Evolutionary conservation across 2,113 vertebrate genomes (phyloP), one percentile per base, ranked within the genome.

Genomic region (Scartelaos histophorus): DNA sequence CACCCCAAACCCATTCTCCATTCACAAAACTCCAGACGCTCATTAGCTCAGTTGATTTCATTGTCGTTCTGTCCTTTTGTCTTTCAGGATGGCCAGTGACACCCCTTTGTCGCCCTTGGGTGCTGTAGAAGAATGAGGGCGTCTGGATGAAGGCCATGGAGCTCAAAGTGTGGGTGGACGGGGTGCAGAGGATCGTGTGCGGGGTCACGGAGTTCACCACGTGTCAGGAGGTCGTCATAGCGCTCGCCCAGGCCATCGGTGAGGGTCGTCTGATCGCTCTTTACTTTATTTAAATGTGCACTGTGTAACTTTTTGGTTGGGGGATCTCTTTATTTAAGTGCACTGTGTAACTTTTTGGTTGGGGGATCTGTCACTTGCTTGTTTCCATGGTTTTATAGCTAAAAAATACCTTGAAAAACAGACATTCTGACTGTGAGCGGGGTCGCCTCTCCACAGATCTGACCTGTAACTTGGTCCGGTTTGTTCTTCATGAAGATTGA

Each of bases 81-180:
- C 25, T 65, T 57, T n/a, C 17, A 88, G 81, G 79, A 87, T 88
- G 89, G 62, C 75, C 29, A 70, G 22, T 76, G 73, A 77, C 83
- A 58, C 35, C 7, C 24, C 21, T 13, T 19, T 76, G 76, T 71
- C 69, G 12, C 56, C 56, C 24, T 1, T 15, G 56, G 64, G 82
- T 77, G 87, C 79, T 82, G 76, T 76, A 81, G 81, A 90, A 79
- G 88, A 85, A 88, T 92, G 88, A 91, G 66, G 76, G 51, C 19
- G 7, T 82, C 80, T 87, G 88, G 82, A 89, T 93, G 91, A 92
- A 88, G 88, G 86, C 88, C 91, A 99, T 99, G 97, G 97, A 99
- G 92, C 95, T 99, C 75, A 99, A 99, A 91, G 97, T 98, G 73
- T 99, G 97, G 97, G 97, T 98, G 83, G 97, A 98, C 47, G 97